phyloP scores from a whole-genome alignment of 2,113 vertebrate genomes.

The Cnemophilus loriae region DNA sequence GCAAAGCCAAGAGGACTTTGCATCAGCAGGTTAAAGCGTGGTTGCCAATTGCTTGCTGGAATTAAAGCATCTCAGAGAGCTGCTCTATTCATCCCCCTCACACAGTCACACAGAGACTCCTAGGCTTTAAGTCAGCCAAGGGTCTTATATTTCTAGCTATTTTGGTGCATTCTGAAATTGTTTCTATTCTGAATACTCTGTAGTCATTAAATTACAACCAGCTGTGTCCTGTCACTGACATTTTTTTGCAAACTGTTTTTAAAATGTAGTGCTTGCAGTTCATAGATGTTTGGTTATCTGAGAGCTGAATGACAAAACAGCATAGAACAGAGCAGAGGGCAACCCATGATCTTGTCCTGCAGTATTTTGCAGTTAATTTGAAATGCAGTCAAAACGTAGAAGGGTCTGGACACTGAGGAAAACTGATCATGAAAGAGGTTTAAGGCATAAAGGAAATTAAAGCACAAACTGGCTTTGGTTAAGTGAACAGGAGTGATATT shows the following conservation, averaged over 20 bases:
- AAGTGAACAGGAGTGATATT: slow-evolving; percentile 14
- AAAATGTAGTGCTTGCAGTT: neutral
- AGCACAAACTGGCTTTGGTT: neutral
- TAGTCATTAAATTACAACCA: slow-evolving; percentile 47
- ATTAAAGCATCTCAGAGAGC: neutral
- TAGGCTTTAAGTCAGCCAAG: slow-evolving; percentile 11
- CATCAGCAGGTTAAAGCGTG: neutral
- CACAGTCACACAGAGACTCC: neutral
- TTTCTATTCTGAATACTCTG: slow-evolving; percentile 34
- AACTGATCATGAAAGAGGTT: neutral
- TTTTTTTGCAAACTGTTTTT: neutral
- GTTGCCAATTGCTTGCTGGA: neutral
- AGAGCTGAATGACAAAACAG: neutral
- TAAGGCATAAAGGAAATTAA: slow-evolving; percentile 8
- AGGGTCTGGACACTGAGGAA: neutral
- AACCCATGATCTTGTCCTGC: neutral
- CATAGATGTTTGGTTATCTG: neutral
- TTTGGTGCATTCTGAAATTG: slow-evolving; percentile 32
- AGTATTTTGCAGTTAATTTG: neutral
- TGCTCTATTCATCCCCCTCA: neutral
- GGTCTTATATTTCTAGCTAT: slow-evolving; percentile 14
- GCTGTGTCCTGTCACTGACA: slow-evolving; percentile 15
- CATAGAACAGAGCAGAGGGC: neutral
- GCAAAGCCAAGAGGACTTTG: neutral
- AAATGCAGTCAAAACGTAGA: neutral